phyloP scores from a whole-genome alignment of 2,113 vertebrate genomes.

The Tamias sibiricus region DNA sequence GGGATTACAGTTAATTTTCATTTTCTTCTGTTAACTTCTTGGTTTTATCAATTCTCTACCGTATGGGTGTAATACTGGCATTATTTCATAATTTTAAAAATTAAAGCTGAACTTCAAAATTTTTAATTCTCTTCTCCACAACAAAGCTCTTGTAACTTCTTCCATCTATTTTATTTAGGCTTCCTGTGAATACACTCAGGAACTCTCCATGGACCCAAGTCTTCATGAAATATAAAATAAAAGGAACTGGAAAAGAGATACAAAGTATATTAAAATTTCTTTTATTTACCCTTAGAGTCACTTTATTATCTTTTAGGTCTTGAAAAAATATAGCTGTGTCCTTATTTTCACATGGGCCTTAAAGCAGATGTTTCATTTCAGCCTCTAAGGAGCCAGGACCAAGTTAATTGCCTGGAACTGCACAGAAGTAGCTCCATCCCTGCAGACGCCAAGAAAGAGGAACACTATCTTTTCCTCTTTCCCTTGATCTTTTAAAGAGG shows the following conservation, averaged over 20 bases:
- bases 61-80: neutral
- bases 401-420: slow-evolving; percentile 71
- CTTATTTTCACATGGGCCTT: slow-evolving; percentile 63
- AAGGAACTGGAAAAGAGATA: slow-evolving; percentile 45
- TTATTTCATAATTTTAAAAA: neutral
- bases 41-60: neutral
- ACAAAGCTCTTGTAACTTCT: neutral
- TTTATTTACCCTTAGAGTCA: slow-evolving; percentile 54
- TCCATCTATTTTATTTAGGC: neutral
- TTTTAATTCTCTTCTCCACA: neutral
- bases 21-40: slow-evolving; percentile 28
- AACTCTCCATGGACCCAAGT: neutral
- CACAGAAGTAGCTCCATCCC: slow-evolving; percentile 7
- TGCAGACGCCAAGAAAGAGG: neutral
- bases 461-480: neutral
- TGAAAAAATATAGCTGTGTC: slow-evolving; percentile 51
- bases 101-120: neutral
- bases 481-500: slow-evolving; percentile 37
- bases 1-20: neutral
- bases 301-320: slow-evolving; percentile 61
- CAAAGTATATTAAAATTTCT: slow-evolving; percentile 40
- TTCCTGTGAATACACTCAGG: neutral
- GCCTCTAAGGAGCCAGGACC: neutral
- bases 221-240: slow-evolving; percentile 43
- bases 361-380: slow-evolving; percentile 53